phyloP scores from a whole-genome alignment of 2,113 vertebrate species.

The Acanthisitta chloris region DNA sequence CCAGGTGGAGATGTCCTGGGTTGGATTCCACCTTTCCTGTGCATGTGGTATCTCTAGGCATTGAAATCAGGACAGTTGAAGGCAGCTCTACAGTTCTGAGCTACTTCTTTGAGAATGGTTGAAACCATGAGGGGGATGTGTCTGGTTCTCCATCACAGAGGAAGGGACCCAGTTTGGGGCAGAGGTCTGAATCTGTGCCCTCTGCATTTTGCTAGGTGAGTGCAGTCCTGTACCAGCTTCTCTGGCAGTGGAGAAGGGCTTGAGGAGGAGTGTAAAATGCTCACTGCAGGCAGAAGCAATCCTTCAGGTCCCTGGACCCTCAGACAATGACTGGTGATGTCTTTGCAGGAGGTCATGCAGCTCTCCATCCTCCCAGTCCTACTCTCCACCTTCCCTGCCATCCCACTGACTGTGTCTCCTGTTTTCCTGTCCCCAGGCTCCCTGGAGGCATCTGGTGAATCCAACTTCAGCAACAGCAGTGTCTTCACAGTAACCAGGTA shows the following conservation, averaged over 20 bases:
- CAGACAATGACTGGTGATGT: fast-evolving
- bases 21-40: not conserved
- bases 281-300: not conserved
- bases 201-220: not conserved
- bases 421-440: conserved; percentile 58
- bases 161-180: not conserved
- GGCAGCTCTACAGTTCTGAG: not conserved
- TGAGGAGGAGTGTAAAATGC: not conserved
- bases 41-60: fast-evolving
- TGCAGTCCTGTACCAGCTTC: not conserved
- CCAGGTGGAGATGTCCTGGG: not conserved
- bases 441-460: conserved; percentile 81
- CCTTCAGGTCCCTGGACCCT: fast-evolving
- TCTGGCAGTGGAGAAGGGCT: not conserved
- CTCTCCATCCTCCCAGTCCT: not conserved
- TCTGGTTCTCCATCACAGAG: not conserved
- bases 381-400: not conserved
- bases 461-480: conserved; percentile 76
- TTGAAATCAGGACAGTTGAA: not conserved
- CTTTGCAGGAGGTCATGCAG: not conserved
- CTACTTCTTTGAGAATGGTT: not conserved
- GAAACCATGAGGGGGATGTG: not conserved
- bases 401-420: not conserved
- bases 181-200: not conserved
- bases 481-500: conserved; percentile 83